phyloP scores from a whole-genome alignment of 2,113 vertebrate genomes.

The Fukomys damarensis region DNA sequence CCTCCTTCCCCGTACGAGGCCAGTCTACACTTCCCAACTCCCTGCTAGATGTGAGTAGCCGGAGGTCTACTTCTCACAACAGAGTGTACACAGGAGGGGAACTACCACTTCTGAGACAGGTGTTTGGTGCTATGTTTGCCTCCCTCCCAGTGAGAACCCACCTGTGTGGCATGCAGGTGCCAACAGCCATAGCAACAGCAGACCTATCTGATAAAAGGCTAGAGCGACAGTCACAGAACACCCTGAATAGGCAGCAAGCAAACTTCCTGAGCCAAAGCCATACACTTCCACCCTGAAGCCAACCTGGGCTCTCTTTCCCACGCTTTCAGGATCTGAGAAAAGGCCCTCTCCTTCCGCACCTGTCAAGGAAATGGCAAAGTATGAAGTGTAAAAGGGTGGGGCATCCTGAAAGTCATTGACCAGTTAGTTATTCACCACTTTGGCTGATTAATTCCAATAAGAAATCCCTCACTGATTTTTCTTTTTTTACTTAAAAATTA shows the following conservation, averaged over 20 bases:
- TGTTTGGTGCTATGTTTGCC: not conserved
- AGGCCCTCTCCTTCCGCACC: fast-evolving
- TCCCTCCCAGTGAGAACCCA: not conserved
- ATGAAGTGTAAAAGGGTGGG: fast-evolving
- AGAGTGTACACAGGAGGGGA: not conserved
- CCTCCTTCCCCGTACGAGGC: not conserved
- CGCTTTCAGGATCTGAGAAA: not conserved
- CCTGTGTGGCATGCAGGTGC: too few species aligned
- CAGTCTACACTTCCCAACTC: not conserved
- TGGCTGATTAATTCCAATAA: not conserved
- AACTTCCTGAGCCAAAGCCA: not conserved
- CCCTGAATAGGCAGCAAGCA: too few species aligned
- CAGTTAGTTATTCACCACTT: not conserved
- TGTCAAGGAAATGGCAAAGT: not conserved
- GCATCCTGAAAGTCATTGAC: not conserved
- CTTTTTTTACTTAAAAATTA: not conserved
- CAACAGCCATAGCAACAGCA: not conserved
- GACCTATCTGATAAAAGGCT: not conserved
- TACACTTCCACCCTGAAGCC: not conserved
- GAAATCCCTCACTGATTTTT: not conserved
- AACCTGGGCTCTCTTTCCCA: not conserved
- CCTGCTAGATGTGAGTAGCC: too few species aligned
- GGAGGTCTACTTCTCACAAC: not conserved
- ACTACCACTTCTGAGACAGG: not conserved
- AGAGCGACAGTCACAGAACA: not conserved